Percentiles rank a stretch among this genome's conserved stretches.
These are phyloP conservation scores for Steinernema feltiae DNA, from an alignment of 1,140 invertebrate species.

Conservation along the genomic window DNA sequence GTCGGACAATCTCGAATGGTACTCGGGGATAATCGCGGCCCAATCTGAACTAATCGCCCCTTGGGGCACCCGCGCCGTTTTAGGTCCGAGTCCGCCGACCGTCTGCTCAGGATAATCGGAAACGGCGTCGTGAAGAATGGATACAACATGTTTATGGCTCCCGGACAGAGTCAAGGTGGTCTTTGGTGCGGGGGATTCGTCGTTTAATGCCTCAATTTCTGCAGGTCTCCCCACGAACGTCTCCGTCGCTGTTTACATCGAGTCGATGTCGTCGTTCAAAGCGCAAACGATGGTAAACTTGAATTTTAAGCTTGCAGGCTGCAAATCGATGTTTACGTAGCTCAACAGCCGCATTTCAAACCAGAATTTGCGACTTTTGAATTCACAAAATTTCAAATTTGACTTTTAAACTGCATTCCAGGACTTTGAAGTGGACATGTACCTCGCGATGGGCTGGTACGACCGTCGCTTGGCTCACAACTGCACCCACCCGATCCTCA, in stretches of 20 bases:
- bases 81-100: constrained; percentile 55
- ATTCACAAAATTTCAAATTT: too few species aligned
- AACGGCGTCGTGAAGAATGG: constrained; percentile 48
- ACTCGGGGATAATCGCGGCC: not conserved
- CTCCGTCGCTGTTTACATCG: constrained; percentile 52
- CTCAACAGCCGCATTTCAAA: too few species aligned
- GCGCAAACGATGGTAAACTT: constrained; percentile 52
- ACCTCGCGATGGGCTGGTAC: constrained; percentile 57
- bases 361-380: too few species aligned
- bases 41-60: constrained; percentile 11
- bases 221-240: constrained; percentile 50
- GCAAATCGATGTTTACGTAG: too few species aligned
- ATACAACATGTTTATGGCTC: constrained; percentile 57
- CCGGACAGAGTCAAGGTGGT: constrained; percentile 47
- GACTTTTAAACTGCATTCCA: constrained; percentile 12
- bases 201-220: constrained; percentile 10
- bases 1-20: constrained; percentile 5
- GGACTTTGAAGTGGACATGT: constrained; percentile 57
- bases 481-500: constrained; percentile 55
- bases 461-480: constrained; percentile 54
- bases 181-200: constrained; percentile 3
- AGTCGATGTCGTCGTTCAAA: constrained; percentile 57
- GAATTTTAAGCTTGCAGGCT: too few species aligned
- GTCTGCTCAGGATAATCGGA: constrained; percentile 47
- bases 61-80: constrained; percentile 14